Conservation (phyloP, 2,113 vertebrate genomes). For the Toxostoma redivivum region DNA sequence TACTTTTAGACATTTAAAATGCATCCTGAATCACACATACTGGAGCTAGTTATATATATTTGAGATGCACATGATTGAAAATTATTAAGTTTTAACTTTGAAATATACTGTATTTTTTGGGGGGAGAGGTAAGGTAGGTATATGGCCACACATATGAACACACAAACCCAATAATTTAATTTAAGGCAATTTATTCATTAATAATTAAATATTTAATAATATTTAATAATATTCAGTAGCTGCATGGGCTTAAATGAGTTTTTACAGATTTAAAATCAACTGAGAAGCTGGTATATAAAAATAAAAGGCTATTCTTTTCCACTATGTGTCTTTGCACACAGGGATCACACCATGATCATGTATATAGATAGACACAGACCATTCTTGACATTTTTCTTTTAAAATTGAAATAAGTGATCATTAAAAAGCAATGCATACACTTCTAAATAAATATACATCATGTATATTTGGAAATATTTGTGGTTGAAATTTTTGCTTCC, state of each 20-base stretch:
- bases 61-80: neutral
- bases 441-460: neutral
- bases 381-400: neutral
- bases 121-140: fast-evolving
- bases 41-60: neutral
- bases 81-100: neutral
- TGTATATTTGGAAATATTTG: neutral
- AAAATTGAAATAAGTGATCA: neutral
- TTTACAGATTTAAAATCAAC: neutral
- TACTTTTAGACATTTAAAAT: neutral
- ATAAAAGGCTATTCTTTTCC: neutral
- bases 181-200: neutral
- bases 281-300: neutral
- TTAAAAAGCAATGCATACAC: neutral
- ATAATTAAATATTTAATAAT: neutral
- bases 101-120: neutral
- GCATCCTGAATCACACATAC: neutral
- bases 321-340: neutral
- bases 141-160: neutral
- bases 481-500: neutral
- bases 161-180: neutral
- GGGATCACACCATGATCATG: neutral
- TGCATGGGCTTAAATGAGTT: neutral
- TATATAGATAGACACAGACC: neutral
- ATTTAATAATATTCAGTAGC: too few species aligned